Evolutionary conservation across 2,888 invertebrate species (phyloP), one percentile per base, ranked within the genome.

Genomic region (Hydraecia micacea): DNA sequence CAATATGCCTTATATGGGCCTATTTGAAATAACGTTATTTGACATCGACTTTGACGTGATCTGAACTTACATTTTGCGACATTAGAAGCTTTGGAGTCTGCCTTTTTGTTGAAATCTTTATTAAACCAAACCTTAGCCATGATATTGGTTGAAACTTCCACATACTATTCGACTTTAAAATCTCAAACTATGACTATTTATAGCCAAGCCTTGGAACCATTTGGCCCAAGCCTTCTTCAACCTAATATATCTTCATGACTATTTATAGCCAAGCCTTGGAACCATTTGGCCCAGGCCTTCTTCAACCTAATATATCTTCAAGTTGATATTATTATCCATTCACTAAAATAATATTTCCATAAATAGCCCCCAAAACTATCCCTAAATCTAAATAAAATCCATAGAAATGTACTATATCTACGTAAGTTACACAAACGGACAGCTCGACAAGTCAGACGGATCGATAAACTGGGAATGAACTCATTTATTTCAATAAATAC

Each of bases 401-500:
- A 21, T 52, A 78, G 18, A 36, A 73, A 62, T 58, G 18, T 58
- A 13, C 21, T 0, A 21, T 71, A 46, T 49, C 58, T 15, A 60
- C 15, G 5, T 6, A 36, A 69, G 18, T 70, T 52, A 60, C 28
- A 55, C 60, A 69, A 78, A 66, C 60, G 21, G 32, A 69, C 65
- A 28, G 66, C 75, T 62, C 58, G 71, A 75, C 69, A 68, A 71
- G 58, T 42, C 39, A 75, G 73, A 74, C 72, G n/a, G 71, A 73
- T 84, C 78, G 79, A 77, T 86, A 72, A 49, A 71, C 81, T 60
- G 15, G 70, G 73, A 83, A 78, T 62, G 65, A 73, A 79, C 80
- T 82, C 78, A 87, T 87, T 86, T 80, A 81, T 86, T 81, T 75
- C 78, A 79, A 84, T 87, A 87, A 84, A 84, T 81, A 80, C 78